Evolutionary conservation across 2,888 invertebrate species (phyloP).

Genomic region (Cryptophagus acutangulus): DNA sequence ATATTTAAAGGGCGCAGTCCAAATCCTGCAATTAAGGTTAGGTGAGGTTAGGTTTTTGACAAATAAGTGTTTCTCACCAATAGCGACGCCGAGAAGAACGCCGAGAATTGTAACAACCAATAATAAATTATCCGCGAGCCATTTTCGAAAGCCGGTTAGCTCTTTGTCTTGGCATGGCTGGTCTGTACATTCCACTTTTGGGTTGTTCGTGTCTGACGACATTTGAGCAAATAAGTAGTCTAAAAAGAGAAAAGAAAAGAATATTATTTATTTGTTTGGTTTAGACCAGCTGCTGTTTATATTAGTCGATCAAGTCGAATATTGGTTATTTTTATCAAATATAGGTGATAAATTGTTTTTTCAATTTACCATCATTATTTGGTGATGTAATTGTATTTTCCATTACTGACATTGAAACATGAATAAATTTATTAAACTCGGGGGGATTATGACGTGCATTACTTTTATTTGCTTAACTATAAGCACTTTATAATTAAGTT

Average conservation of each 20-base stretch:
- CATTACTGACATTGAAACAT: too few species aligned
- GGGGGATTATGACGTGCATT: too few species aligned
- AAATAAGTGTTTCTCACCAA: slow-evolving; percentile 60
- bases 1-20: slow-evolving; percentile 65
- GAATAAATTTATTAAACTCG: too few species aligned
- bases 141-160: slow-evolving; percentile 61
- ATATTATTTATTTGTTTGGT: too few species aligned
- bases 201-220: slow-evolving; percentile 57
- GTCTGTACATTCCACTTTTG: slow-evolving; percentile 46
- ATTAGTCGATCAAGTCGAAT: too few species aligned
- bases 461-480: too few species aligned
- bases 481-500: too few species aligned
- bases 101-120: slow-evolving; percentile 74
- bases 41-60: slow-evolving; percentile 1
- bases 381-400: too few species aligned
- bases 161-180: slow-evolving; percentile 54
- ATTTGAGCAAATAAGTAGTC: slow-evolving; percentile 78
- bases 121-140: slow-evolving; percentile 72
- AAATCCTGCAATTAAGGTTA: slow-evolving; percentile 54
- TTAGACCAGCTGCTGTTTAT: too few species aligned
- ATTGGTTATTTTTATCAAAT: too few species aligned
- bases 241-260: slow-evolving; percentile 52
- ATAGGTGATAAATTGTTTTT: too few species aligned
- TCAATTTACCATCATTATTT: too few species aligned
- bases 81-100: slow-evolving; percentile 67